These are phyloP conservation scores for Aepyceros melampus DNA, from an alignment of 2,113 vertebrate species.

Conservation along the genomic window DNA sequence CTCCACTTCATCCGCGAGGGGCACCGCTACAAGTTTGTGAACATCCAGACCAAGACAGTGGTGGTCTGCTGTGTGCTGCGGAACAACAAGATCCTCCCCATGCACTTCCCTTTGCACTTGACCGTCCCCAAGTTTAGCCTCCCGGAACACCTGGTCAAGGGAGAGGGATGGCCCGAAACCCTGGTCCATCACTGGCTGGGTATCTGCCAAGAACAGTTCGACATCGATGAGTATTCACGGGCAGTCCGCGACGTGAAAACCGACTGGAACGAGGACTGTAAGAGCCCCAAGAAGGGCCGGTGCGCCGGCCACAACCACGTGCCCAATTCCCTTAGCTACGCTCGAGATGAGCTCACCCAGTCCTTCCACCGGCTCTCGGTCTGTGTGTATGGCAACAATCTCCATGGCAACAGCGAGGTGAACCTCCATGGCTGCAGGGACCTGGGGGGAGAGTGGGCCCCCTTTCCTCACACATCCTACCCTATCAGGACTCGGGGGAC, in stretches of 20 bases:
- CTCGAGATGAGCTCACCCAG: constrained; percentile 95
- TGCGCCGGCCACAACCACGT: constrained; percentile 88
- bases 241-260: constrained; percentile 93
- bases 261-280: constrained; percentile 95
- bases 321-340: constrained; percentile 93
- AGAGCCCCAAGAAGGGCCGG: constrained; percentile 91
- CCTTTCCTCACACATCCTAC: constrained; percentile 86
- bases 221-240: constrained; percentile 96
- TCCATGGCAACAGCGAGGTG: constrained; percentile 97
- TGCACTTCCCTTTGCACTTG: constrained; percentile 94
- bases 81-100: constrained; percentile 91
- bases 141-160: constrained; percentile 91
- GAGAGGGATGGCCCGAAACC: constrained; percentile 91
- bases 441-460: constrained; percentile 90
- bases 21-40: constrained; percentile 97
- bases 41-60: constrained; percentile 97
- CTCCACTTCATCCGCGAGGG: constrained; percentile 96
- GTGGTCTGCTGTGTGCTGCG: constrained; percentile 94
- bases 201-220: constrained; percentile 95
- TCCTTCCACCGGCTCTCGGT: constrained; percentile 98
- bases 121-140: constrained; percentile 91
- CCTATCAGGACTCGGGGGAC: constrained; percentile 87
- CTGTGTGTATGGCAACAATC: constrained; percentile 96
- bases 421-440: constrained; percentile 95
- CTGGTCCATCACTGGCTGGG: constrained; percentile 95